phyloP scores from a whole-genome alignment of 2,797 vertebrate species.

The Peromyscus attwateri region DNA sequence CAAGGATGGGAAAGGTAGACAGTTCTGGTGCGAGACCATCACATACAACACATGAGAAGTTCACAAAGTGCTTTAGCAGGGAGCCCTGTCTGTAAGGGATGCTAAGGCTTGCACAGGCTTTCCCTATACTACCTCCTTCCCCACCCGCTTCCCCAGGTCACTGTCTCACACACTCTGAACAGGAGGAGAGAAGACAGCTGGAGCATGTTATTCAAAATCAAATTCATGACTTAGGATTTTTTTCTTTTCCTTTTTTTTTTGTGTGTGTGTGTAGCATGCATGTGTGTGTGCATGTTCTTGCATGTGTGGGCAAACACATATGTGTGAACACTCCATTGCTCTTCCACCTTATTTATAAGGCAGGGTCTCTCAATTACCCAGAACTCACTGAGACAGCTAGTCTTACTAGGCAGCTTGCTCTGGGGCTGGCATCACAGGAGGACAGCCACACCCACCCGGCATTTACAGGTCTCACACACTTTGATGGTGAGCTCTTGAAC shows the following conservation, averaged over 20 bases:
- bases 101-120: not conserved
- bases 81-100: not conserved
- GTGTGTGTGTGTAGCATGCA: not conserved
- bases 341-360: not conserved
- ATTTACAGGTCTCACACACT: not conserved
- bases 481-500: not conserved
- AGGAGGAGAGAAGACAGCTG: not conserved
- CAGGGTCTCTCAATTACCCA: not conserved
- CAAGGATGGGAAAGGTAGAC: not conserved
- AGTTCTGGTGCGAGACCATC: not conserved
- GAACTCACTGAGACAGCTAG: not conserved
- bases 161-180: not conserved
- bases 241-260: not conserved
- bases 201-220: slow-evolving; percentile 22
- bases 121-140: not conserved
- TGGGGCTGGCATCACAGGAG: not conserved
- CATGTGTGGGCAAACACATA: not conserved
- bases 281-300: not conserved
- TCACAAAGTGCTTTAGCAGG: not conserved
- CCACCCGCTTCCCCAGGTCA: not conserved
- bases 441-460: not conserved
- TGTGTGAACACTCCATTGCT: not conserved
- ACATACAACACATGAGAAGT: not conserved
- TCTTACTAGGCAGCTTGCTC: not conserved
- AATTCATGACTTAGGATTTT: not conserved